phyloP scores from a whole-genome alignment of 2,888 invertebrate genomes.

The Hedychridium roseum region DNA sequence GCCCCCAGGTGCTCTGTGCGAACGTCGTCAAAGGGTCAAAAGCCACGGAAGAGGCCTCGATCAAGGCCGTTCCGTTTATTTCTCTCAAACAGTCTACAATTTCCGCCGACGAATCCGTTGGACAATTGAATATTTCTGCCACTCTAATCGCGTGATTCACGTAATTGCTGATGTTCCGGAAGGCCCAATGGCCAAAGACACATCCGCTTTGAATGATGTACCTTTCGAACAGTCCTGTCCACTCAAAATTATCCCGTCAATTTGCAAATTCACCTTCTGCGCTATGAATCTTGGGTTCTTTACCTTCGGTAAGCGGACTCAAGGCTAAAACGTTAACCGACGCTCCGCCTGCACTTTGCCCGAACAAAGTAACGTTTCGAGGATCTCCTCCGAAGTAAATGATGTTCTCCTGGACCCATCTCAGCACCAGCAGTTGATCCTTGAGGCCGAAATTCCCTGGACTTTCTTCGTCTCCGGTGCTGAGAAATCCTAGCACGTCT shows the following conservation, averaged over 20 bases:
- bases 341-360: slow-evolving; percentile 76
- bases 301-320: neutral
- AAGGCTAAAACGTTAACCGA: slow-evolving; percentile 73
- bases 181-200: slow-evolving; percentile 22
- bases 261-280: no score
- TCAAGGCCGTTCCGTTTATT: neutral
- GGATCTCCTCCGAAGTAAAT: slow-evolving; percentile 33
- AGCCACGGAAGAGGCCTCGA: neutral
- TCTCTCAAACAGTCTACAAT: slow-evolving; percentile 71
- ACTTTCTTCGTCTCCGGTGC: slow-evolving; percentile 34
- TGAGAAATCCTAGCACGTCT: slow-evolving; percentile 33
- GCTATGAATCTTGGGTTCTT: no score
- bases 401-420: slow-evolving; percentile 37
- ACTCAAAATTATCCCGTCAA: no score
- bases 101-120: slow-evolving; percentile 63
- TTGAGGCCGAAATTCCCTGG: slow-evolving; percentile 42
- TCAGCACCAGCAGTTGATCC: slow-evolving; percentile 34
- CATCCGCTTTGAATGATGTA: slow-evolving; percentile 36
- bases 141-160: slow-evolving; percentile 14
- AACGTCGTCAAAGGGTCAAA: neutral
- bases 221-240: slow-evolving; percentile 34
- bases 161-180: slow-evolving; percentile 11
- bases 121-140: slow-evolving; percentile 67
- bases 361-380: slow-evolving; percentile 30
- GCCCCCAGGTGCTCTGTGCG: slow-evolving; percentile 1